A percentile compares a stretch with the other conserved stretches of the same genome.
These are phyloP conservation scores for Eurytoma adleriae DNA, from an alignment of 2,888 invertebrate species.

Conservation along the genomic window DNA sequence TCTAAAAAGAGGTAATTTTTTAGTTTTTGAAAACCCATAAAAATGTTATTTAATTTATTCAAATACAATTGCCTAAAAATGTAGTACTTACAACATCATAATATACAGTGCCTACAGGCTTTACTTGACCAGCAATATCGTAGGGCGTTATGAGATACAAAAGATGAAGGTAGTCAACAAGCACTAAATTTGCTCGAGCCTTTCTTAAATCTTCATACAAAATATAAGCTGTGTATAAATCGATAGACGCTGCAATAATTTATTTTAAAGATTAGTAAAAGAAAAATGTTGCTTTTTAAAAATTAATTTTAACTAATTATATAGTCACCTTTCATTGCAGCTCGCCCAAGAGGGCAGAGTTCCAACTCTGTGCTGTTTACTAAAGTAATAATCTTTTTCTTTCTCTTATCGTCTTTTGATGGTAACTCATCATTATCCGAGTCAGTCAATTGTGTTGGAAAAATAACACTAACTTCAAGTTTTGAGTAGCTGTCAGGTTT, in stretches of 20 bases:
- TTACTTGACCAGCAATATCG: conserved; percentile 80
- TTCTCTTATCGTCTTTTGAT: conserved; percentile 51
- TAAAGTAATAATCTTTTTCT: conserved; percentile 65
- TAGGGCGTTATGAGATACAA: conserved; percentile 92
- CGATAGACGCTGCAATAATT: conserved; percentile 84
- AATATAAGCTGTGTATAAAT: conserved; percentile 82
- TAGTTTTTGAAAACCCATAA: conserved; percentile 46
- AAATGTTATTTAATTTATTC: conserved; percentile 14
- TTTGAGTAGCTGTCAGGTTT: conserved; percentile 60
- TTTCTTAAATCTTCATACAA: conserved; percentile 86
- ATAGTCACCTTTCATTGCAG: conserved; percentile 87
- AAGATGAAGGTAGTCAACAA: conserved; percentile 90
- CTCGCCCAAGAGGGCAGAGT: conserved; percentile 84
- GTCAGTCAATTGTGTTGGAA: conserved; percentile 64
- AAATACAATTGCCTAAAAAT: neutral
- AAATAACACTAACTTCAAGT: conserved; percentile 66
- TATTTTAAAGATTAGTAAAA: neutral
- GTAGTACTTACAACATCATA: conserved; percentile 79
- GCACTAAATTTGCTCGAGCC: conserved; percentile 86
- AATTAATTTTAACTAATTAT: conserved; percentile 24
- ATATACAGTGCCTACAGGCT: conserved; percentile 78
- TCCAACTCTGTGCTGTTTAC: conserved; percentile 77
- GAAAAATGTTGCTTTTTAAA: neutral
- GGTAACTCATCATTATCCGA: conserved; percentile 12
- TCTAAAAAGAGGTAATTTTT: conserved; percentile 75